phyloP scores from a whole-genome alignment of 1,140 invertebrate species.

The Aphelenchoides fujianensis region DNA sequence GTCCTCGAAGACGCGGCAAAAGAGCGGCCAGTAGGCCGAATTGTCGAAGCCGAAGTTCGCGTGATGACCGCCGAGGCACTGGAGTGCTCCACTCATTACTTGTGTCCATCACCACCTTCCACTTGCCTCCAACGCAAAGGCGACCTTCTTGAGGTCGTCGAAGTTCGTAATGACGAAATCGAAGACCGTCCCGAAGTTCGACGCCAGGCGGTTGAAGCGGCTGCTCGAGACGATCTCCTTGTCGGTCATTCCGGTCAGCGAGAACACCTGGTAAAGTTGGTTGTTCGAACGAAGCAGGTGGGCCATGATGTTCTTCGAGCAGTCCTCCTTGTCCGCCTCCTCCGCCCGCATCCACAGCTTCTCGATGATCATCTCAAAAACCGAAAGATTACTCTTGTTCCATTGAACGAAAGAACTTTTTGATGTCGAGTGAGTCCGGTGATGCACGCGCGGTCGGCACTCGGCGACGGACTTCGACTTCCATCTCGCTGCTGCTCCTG shows the following conservation, averaged over 20 bases:
- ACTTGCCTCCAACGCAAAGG: constrained; percentile 22
- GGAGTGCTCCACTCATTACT: constrained; percentile 12
- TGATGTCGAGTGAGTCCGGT: constrained; percentile 43
- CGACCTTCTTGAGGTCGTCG: constrained; percentile 46
- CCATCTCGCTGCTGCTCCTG: not conserved
- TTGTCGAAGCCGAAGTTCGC: constrained; percentile 36
- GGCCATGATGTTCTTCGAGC: constrained; percentile 42
- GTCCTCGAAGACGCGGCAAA: constrained; percentile 49
- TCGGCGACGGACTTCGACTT: constrained; percentile 19
- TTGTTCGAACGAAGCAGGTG: constrained; percentile 29
- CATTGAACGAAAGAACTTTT: constrained; percentile 19
- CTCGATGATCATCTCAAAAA: constrained; percentile 33
- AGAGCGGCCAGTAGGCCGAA: constrained; percentile 37
- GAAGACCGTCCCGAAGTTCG: constrained; percentile 48
- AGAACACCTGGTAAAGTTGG: not conserved
- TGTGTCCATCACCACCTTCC: constrained; percentile 12
- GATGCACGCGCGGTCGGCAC: constrained; percentile 8
- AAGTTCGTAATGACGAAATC: constrained; percentile 51
- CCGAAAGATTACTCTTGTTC: not conserved
- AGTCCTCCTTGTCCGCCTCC: constrained; percentile 44
- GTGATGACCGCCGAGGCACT: constrained; percentile 43
- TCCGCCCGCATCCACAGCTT: constrained; percentile 45
- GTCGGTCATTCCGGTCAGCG: constrained; percentile 40
- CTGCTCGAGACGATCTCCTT: constrained; percentile 38
- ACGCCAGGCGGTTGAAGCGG: constrained; percentile 36